Conservation (phyloP, 2,797 vertebrate species). For the Coregonus sp. region DNA sequence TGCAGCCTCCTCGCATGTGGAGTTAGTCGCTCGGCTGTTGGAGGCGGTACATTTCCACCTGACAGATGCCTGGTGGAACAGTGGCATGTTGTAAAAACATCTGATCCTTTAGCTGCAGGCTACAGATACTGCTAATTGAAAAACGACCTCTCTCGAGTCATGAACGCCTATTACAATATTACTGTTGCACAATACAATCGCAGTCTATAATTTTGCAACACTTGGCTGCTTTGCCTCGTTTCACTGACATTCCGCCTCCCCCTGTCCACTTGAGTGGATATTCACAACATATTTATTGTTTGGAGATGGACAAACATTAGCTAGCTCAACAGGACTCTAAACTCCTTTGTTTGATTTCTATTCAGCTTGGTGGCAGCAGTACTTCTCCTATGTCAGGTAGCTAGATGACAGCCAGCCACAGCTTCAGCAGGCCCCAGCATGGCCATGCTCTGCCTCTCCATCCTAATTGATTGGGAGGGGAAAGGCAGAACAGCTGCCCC, state of each 20-base stretch:
- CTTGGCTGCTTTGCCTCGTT: neutral
- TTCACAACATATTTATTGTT: neutral
- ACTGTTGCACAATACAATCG: neutral
- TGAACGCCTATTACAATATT: conserved; percentile 17
- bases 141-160: conserved; percentile 28
- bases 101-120: conserved; percentile 49
- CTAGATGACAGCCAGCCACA: neutral
- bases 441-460: conserved; percentile 5
- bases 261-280: neutral
- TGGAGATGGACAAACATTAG: neutral
- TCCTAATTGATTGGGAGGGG: conserved; percentile 55
- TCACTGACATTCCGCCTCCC: neutral
- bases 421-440: neutral
- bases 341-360: neutral
- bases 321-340: neutral
- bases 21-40: conserved; percentile 33
- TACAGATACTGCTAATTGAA: conserved; percentile 49
- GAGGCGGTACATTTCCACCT: conserved; percentile 43
- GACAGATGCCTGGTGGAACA: conserved; percentile 62
- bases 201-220: neutral
- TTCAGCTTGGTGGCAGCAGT: neutral
- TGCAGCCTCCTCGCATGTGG: no score
- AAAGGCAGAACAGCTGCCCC: conserved; percentile 38
- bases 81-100: conserved; percentile 52
- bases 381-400: neutral